Base-by-base conservation (phyloP, 2,797 vertebrate species). In the Orestias chungarensis region DNA sequence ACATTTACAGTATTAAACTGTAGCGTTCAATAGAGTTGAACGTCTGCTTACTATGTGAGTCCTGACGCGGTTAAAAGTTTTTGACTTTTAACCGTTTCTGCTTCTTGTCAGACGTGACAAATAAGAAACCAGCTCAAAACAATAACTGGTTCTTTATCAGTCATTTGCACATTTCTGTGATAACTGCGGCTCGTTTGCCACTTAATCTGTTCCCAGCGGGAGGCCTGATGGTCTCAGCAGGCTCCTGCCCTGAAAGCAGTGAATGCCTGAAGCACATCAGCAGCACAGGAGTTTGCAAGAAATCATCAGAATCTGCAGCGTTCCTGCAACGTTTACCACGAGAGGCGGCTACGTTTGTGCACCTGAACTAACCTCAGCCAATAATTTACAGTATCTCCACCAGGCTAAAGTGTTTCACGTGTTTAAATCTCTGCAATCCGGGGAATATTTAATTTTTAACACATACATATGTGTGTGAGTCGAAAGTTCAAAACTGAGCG, bases 231-330 rank as follows among this genome's bases (percentile, higher is more conserved):
- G 52, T 43, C 52, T 29, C 68, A 70, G 54, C 54, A 70, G 52
- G 68, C 42, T 23, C 29, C 46, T 66, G 65, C 29, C 29, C 44
- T 49, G 65, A 49, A 64, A 27, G 61, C 46, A 66, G 27, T 17
- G 43, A 66, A 47, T 9, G 57, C 57, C 57, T 61, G 33, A 6
- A 61, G 33, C 57, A 43, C 67, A 69, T 43, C 50, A 55, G 52
- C 50, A 43, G 52, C 38, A 33, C 18, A 31, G 40, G 14, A 17
- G 40, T 46, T 42, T 31, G 10, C 27, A 15, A 18, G 8, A 68
- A 43, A 35, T 15, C 66, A 42, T 33, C 31, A 68, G 25, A 20
- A 29, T 27, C 40, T 29, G 40, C 42, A 46, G 27, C 64, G 15
- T 18, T 33, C n/a, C 20, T 59, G n/a, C n/a, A 50, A 50, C 1